These are phyloP conservation scores for Dioctria linearis DNA, from an alignment of 2,888 invertebrate species.

Conservation along the genomic window DNA sequence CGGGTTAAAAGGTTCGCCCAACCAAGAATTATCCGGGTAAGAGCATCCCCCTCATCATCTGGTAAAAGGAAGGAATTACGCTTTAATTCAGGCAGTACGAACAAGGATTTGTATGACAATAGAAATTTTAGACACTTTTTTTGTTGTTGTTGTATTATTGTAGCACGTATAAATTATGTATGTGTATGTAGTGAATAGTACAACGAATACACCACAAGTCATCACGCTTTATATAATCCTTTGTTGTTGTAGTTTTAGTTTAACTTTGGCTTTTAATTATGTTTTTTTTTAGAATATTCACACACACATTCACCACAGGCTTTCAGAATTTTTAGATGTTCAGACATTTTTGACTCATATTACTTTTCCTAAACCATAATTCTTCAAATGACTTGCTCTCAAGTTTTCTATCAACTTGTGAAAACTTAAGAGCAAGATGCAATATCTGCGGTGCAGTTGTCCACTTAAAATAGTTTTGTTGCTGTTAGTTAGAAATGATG, in stretches of 20 bases:
- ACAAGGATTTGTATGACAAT: conserved; percentile 28
- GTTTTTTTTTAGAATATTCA: not conserved
- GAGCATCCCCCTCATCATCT: conserved; percentile 68
- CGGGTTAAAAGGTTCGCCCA: conserved; percentile 73
- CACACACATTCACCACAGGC: not conserved
- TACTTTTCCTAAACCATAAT: too few relatives aligned
- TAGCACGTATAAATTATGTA: not conserved
- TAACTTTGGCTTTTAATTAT: not conserved
- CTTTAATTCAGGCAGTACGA: conserved; percentile 78
- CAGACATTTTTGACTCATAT: too few relatives aligned
- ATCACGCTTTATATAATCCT: not conserved
- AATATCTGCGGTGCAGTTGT: too few relatives aligned
- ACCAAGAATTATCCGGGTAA: conserved; percentile 75
- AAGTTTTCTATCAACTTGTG: too few relatives aligned
- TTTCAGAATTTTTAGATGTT: not conserved
- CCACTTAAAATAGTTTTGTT: too few relatives aligned
- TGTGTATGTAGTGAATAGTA: too few relatives aligned
- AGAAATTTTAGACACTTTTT: not conserved
- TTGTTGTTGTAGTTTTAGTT: conserved; percentile 9
- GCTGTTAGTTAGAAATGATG: too few relatives aligned
- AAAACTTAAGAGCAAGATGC: too few relatives aligned
- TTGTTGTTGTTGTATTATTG: conserved; percentile 17
- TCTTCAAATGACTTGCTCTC: too few relatives aligned
- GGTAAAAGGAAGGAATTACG: conserved; percentile 69
- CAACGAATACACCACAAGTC: too few relatives aligned